Evolutionary conservation across 2,888 invertebrate species (phyloP).

Genomic region (Rhagophthalmus giganteus): DNA sequence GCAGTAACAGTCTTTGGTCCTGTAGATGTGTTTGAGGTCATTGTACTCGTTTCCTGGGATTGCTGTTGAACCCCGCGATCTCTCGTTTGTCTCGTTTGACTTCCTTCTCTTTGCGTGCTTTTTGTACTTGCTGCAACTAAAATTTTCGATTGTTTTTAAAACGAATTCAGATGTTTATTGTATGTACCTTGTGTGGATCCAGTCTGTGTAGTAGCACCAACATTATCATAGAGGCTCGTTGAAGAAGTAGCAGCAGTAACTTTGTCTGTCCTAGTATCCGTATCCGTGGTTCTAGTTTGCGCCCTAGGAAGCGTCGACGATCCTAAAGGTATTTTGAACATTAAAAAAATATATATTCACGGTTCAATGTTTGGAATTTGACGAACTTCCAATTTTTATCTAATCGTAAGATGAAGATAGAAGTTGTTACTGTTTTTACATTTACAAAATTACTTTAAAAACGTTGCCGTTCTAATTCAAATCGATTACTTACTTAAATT

Average conservation of each 20-base stretch:
- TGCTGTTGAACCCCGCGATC: slow-evolving; percentile 64
- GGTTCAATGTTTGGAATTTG: background rate
- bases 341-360: background rate
- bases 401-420: too few relatives aligned
- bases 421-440: too few relatives aligned
- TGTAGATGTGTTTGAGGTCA: slow-evolving; percentile 66
- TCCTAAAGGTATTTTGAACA: slow-evolving; percentile 61
- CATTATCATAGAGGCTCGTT: slow-evolving; percentile 86
- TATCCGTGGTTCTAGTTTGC: slow-evolving; percentile 70
- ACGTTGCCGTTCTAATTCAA: too few relatives aligned
- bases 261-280: slow-evolving; percentile 64
- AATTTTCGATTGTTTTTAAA: too few relatives aligned
- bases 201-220: slow-evolving; percentile 57
- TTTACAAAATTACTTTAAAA: too few relatives aligned
- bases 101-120: slow-evolving; percentile 55
- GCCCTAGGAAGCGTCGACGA: slow-evolving; percentile 84
- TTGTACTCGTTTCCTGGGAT: slow-evolving; percentile 70
- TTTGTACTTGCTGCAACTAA: slow-evolving; percentile 39
- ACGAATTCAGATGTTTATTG: too few relatives aligned
- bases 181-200: slow-evolving; percentile 48
- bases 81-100: slow-evolving; percentile 52
- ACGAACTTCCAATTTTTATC: too few relatives aligned
- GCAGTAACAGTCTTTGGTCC: slow-evolving; percentile 68
- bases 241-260: slow-evolving; percentile 86
- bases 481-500: too few relatives aligned